These are phyloP conservation scores for Chloroceryle inda DNA, from an alignment of 2,797 vertebrate species.

Conservation along the genomic window DNA sequence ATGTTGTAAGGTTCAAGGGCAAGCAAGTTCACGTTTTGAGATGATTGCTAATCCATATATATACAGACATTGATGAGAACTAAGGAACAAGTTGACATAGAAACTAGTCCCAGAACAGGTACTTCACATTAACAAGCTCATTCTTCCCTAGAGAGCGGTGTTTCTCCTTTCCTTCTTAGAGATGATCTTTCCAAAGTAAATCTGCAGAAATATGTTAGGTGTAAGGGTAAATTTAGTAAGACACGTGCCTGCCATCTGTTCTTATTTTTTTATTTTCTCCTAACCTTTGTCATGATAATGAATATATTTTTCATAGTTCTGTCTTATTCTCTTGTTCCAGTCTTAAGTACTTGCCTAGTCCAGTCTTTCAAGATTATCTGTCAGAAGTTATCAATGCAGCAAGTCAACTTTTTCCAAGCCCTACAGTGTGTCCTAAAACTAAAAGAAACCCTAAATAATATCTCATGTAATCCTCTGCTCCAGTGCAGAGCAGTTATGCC, in stretches of 20 bases:
- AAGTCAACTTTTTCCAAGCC: not conserved
- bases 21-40: not conserved
- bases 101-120: not conserved
- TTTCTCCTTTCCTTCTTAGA: not conserved
- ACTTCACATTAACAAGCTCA: not conserved
- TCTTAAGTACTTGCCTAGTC: fast-evolving
- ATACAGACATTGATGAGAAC: not conserved
- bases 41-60: not conserved
- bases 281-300: not conserved
- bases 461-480: not conserved
- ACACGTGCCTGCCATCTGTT: not conserved
- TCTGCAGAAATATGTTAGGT: not conserved
- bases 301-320: not conserved
- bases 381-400: not conserved
- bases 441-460: not conserved
- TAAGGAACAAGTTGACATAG: not conserved
- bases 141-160: not conserved
- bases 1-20: not conserved
- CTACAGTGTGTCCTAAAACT: not conserved
- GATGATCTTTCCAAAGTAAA: not conserved
- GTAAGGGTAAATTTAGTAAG: not conserved
- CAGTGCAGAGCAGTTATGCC: not conserved
- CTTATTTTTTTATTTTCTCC: not conserved
- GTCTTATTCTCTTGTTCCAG: not conserved
- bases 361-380: not conserved